Conservation (phyloP, 2,797 vertebrate genomes). For the Smutsia gigantea region DNA sequence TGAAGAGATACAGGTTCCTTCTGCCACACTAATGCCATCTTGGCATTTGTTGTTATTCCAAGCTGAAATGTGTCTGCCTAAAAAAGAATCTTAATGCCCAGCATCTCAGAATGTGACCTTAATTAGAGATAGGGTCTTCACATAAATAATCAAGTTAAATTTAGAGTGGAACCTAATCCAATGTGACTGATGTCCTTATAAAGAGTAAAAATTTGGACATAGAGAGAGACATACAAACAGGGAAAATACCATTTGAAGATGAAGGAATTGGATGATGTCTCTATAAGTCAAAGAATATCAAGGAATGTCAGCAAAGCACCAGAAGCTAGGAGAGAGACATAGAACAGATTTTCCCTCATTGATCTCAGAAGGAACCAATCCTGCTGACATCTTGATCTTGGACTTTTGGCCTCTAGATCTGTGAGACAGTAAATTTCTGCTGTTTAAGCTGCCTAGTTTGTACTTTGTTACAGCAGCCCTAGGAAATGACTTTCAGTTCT, state of each 20-base stretch:
- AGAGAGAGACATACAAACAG: neutral
- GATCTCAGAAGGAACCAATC: neutral
- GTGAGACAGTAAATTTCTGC: neutral
- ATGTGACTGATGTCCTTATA: neutral
- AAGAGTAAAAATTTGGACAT: neutral
- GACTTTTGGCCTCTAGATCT: neutral
- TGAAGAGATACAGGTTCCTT: neutral
- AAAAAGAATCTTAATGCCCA: neutral
- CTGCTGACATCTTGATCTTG: neutral
- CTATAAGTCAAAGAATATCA: neutral
- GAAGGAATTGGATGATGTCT: neutral
- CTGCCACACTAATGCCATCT: neutral
- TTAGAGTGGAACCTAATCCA: neutral
- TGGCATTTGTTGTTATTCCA: neutral
- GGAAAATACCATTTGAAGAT: neutral
- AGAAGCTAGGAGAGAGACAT: neutral
- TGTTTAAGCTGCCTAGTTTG: neutral
- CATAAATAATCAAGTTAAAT: neutral
- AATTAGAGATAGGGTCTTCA: neutral
- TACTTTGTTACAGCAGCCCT: neutral
- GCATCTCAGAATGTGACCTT: neutral
- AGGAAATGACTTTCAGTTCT: constrained; percentile 4
- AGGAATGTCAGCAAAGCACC: neutral
- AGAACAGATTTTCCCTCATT: no score
- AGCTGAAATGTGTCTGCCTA: neutral